Conservation (phyloP, 2,113 vertebrate genomes). For the Saguinus midas region DNA sequence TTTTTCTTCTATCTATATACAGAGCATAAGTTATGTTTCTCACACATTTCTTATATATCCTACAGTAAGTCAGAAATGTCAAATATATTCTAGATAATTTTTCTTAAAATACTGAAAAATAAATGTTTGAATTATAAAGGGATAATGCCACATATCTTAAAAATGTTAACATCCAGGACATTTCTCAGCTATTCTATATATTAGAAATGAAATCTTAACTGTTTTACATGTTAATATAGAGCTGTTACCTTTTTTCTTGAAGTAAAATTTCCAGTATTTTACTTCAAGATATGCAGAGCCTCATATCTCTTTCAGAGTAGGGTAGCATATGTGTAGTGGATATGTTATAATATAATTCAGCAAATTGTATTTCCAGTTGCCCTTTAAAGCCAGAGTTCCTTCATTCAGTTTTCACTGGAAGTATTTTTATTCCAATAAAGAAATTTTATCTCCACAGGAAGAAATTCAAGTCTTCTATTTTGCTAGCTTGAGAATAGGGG, state of each 20-base stretch:
- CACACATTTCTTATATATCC: background rate
- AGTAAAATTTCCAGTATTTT: background rate
- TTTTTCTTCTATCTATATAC: background rate
- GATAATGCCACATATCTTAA: background rate
- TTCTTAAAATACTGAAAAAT: background rate
- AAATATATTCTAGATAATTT: background rate
- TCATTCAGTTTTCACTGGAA: conserved; percentile 21
- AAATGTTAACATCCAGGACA: background rate
- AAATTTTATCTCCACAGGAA: conserved; percentile 5
- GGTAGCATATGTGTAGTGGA: background rate
- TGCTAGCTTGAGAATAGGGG: background rate
- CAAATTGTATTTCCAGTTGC: background rate
- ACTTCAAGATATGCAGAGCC: background rate
- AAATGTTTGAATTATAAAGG: conserved; percentile 21
- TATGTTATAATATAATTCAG: background rate
- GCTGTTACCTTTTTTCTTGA: background rate
- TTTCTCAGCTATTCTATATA: background rate
- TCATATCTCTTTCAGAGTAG: background rate
- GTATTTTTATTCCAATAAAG: background rate
- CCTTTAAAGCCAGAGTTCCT: background rate
- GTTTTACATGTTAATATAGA: background rate
- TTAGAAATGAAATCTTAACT: background rate
- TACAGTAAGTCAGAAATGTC: background rate
- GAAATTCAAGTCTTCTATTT: conserved; percentile 44
- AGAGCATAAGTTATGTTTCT: background rate